Conservation (phyloP, 2,797 vertebrate species). For the Momotus momota region DNA sequence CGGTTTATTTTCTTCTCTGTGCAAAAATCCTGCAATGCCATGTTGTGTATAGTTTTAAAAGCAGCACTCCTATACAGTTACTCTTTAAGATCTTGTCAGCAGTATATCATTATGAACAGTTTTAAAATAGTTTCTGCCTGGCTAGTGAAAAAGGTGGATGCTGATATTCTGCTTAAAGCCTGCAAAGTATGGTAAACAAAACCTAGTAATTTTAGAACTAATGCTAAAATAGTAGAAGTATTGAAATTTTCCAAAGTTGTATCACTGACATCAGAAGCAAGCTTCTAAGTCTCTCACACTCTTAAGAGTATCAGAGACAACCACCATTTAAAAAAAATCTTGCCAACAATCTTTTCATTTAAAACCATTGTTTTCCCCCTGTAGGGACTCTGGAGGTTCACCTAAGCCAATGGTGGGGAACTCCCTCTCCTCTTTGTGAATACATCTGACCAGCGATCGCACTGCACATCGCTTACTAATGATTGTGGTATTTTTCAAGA, state of each 20-base stretch:
- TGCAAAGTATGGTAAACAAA: neutral
- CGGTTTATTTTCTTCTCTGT: neutral
- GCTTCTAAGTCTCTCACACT: neutral
- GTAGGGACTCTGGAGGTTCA: neutral
- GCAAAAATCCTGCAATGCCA: neutral
- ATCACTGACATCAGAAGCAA: neutral
- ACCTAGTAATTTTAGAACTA: neutral
- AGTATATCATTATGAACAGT: neutral
- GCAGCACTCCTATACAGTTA: neutral
- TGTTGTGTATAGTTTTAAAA: neutral
- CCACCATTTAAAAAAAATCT: neutral
- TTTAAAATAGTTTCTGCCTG: neutral
- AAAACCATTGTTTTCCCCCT: neutral
- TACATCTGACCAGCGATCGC: neutral
- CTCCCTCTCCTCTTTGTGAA: neutral
- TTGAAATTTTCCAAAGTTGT: neutral
- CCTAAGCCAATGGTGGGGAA: neutral
- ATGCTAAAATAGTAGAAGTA: neutral
- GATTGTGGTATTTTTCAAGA: neutral
- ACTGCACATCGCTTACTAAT: neutral
- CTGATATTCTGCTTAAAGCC: neutral
- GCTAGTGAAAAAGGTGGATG: neutral
- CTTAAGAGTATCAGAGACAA: neutral
- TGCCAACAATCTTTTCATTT: neutral
- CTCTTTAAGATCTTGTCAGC: neutral